Evolutionary conservation across 2,113 vertebrate species (phyloP).

Genomic region (Nyctibius bracteatus): DNA sequence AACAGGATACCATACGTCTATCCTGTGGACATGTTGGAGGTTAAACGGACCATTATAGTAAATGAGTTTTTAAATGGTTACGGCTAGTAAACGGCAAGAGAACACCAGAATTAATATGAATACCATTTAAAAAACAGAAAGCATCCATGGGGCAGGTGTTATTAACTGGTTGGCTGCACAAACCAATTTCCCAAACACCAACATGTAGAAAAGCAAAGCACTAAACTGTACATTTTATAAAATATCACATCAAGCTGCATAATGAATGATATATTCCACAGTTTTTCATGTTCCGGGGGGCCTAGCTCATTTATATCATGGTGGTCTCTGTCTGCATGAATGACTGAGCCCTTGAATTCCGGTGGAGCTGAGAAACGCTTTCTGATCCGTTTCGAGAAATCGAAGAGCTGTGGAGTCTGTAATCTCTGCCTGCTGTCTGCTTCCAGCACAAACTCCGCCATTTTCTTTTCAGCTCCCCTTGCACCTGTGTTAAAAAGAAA

Average conservation of each 20-base stretch:
- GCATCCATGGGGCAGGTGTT: not conserved
- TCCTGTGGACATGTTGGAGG: not conserved
- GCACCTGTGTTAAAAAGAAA: slow-evolving; percentile 77
- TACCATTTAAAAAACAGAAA: not conserved
- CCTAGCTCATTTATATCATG: slow-evolving; percentile 72
- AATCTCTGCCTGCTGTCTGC: slow-evolving; percentile 71
- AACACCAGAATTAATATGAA: not conserved
- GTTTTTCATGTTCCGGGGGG: not conserved
- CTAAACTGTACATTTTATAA: slow-evolving; percentile 28
- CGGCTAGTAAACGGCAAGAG: not conserved
- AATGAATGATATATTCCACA: not conserved
- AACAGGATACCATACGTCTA: not conserved
- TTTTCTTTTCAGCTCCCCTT: slow-evolving; percentile 85
- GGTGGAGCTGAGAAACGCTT: slow-evolving; percentile 66
- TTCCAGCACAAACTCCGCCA: slow-evolving; percentile 80
- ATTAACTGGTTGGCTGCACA: not conserved
- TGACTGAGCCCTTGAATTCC: slow-evolving; percentile 81
- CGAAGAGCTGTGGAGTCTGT: slow-evolving; percentile 70
- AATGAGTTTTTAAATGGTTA: slow-evolving; percentile 1
- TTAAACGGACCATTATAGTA: not conserved
- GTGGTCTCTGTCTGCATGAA: slow-evolving; percentile 90
- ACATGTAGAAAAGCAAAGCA: slow-evolving; percentile 38
- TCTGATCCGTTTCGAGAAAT: slow-evolving; percentile 79
- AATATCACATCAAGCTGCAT: slow-evolving; percentile 32
- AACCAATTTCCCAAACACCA: not conserved